Evolutionary conservation across 2,113 vertebrate genomes (phyloP).

Genomic region (Malurus elegans): DNA sequence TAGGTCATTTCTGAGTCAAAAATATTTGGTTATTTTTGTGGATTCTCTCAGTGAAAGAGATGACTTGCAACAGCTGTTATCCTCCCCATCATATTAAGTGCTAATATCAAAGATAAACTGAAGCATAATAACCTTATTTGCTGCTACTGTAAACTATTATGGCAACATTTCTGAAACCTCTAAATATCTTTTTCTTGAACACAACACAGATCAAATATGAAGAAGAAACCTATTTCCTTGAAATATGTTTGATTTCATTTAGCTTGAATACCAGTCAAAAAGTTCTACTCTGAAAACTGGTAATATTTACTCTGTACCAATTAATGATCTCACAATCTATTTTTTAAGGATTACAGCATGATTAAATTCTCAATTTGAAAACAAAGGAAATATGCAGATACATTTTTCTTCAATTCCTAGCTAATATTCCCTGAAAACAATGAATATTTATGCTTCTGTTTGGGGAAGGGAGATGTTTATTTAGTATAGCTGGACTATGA

Average conservation of each 20-base stretch:
- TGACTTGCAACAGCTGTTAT: background rate
- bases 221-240: background rate
- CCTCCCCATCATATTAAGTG: background rate
- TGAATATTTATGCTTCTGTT: background rate
- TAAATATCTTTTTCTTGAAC: background rate
- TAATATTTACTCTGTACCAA: background rate
- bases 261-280: background rate
- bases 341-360: background rate
- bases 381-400: background rate
- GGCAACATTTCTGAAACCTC: background rate
- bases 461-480: background rate
- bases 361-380: background rate
- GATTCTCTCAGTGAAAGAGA: background rate
- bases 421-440: background rate
- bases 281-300: background rate
- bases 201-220: background rate
- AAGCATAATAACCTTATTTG: background rate
- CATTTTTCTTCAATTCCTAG: background rate
- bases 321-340: background rate
- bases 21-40: background rate
- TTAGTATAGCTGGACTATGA: background rate
- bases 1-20: background rate
- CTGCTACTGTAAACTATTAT: background rate
- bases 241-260: background rate
- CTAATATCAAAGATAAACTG: background rate